A percentile compares a stretch with the other conserved stretches of the same genome.
Evolutionary conservation across 2,888 invertebrate species (phyloP).

Genomic region (Nematopogon swammerdamellus): DNA sequence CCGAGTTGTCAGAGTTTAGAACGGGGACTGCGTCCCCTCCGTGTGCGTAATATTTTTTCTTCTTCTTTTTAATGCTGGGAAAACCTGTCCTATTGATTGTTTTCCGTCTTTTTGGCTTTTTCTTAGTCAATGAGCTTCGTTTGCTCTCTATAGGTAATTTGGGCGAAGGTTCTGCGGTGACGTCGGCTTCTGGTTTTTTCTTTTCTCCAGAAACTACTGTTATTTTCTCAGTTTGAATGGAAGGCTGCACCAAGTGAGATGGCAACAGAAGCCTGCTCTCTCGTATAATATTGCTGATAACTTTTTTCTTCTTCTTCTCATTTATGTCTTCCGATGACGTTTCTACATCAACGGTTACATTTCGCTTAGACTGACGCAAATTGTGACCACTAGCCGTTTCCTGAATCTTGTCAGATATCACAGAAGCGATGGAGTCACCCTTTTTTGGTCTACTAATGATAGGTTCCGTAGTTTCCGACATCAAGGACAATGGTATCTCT

Average conservation of each 20-base stretch:
- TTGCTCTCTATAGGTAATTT: too few relatives aligned
- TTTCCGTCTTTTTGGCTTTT: conserved; percentile 65
- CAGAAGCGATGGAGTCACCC: conserved; percentile 45
- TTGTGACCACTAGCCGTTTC: conserved; percentile 44
- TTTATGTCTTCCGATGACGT: conserved; percentile 20
- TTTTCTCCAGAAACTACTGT: conserved; percentile 24
- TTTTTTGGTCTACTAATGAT: conserved; percentile 37
- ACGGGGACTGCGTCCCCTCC: too few relatives aligned
- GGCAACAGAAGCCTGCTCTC: conserved; percentile 47
- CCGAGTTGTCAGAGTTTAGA: conserved; percentile 31
- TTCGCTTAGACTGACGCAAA: conserved; percentile 43
- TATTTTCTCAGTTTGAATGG: conserved; percentile 38
- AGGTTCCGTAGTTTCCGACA: conserved; percentile 38
- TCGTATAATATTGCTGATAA: conserved; percentile 32
- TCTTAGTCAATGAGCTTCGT: too few relatives aligned
- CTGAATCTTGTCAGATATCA: conserved; percentile 47
- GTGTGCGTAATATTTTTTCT: conserved; percentile 57
- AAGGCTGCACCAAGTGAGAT: conserved; percentile 34
- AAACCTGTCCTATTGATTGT: conserved; percentile 86
- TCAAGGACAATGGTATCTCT: conserved; percentile 38
- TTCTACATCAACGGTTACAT: conserved; percentile 32
- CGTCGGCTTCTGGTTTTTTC: conserved; percentile 24
- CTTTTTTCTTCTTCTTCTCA: conserved; percentile 46
- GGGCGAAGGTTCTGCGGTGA: conserved; percentile 25
- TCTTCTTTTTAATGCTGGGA: conserved; percentile 79